phyloP scores from a whole-genome alignment of 2,888 invertebrate species.

The Diplazon laetatorius region DNA sequence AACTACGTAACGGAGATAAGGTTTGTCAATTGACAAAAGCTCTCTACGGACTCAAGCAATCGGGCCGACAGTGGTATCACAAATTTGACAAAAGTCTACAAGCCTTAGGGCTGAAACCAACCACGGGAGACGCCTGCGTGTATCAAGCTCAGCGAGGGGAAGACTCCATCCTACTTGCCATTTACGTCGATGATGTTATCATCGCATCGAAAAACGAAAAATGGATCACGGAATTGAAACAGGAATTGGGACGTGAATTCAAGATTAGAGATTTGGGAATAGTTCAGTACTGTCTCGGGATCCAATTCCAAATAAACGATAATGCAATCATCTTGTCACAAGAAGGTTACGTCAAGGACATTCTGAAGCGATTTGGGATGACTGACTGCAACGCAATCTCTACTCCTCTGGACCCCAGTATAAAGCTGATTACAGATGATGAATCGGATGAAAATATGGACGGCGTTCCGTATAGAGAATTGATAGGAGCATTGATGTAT shows the following conservation, averaged over 20 bases:
- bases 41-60: neutral
- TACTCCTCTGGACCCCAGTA: neutral
- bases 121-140: neutral
- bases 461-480: neutral
- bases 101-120: neutral
- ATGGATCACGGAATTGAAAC: conserved; percentile 4
- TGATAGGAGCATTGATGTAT: neutral
- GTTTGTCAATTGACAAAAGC: neutral
- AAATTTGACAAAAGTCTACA: neutral
- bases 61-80: conserved; percentile 1
- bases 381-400: neutral
- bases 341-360: neutral
- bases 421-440: neutral
- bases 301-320: neutral
- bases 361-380: neutral
- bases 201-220: neutral
- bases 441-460: neutral
- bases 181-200: conserved; percentile 8
- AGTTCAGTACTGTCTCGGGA: neutral
- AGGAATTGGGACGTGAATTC: neutral
- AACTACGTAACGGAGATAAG: conserved; percentile 3
- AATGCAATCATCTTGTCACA: neutral
- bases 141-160: neutral
- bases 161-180: neutral
- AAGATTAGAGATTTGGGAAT: conserved; percentile 2